These are phyloP conservation scores for Fulica atra DNA, from an alignment of 2,113 vertebrate species.

Conservation along the genomic window DNA sequence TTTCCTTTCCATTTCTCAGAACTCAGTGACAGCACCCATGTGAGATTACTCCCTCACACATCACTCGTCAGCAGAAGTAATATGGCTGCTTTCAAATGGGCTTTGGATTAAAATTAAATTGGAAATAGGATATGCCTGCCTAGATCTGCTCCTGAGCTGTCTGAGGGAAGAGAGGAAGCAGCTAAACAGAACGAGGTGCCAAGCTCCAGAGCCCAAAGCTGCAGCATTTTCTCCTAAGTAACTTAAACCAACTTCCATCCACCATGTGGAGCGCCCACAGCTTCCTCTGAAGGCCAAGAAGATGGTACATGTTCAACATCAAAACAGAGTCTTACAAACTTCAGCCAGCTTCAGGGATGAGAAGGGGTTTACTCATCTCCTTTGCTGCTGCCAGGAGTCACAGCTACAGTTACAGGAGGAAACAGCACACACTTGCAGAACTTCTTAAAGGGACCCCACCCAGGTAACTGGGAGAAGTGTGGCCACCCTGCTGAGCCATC, in stretches of 20 bases:
- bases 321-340: neutral
- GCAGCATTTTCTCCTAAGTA: neutral
- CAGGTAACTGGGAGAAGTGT: neutral
- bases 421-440: neutral
- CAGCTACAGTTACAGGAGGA: neutral
- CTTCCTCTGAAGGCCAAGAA: slow-evolving; percentile 25
- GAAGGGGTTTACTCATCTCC: neutral
- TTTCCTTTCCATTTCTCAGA: neutral
- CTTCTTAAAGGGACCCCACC: neutral
- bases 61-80: neutral
- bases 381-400: neutral
- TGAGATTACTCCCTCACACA: neutral
- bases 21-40: neutral
- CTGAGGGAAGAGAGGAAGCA: neutral
- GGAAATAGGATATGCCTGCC: slow-evolving; percentile 6
- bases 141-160: neutral
- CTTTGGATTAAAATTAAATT: neutral
- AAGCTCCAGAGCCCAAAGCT: neutral
- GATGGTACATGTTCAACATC: neutral
- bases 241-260: slow-evolving; percentile 5
- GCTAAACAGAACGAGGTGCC: neutral
- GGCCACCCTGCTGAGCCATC: neutral
- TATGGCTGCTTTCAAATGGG: neutral
- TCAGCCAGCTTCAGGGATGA: slow-evolving; percentile 1
- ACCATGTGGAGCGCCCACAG: neutral